Percentiles rank a stretch among this genome's conserved stretches.
phyloP scores from a whole-genome alignment of 2,888 invertebrate species.

The Abscondita cerata region DNA sequence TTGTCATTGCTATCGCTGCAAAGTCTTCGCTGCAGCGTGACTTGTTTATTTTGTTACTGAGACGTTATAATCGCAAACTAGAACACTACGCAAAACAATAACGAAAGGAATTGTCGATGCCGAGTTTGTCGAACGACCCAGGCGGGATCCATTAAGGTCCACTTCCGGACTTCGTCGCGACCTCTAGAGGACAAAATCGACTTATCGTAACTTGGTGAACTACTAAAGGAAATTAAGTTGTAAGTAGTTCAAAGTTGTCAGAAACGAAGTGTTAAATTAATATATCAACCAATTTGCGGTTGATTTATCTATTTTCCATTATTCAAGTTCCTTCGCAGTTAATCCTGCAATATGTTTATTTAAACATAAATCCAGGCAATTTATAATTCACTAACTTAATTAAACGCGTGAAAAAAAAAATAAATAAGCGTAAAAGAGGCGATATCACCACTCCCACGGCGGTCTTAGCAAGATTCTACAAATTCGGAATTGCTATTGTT shows the following conservation, averaged over 20 bases:
- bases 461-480: too few relatives aligned
- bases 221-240: conserved; percentile 52
- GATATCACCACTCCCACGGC: too few relatives aligned
- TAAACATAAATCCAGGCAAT: too few relatives aligned
- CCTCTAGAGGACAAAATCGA: conserved; percentile 47
- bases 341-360: too few relatives aligned
- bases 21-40: conserved; percentile 25
- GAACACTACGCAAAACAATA: conserved; percentile 47
- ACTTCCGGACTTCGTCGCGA: conserved; percentile 52
- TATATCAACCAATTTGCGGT: conserved; percentile 12
- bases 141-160: conserved; percentile 56
- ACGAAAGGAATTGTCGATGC: conserved; percentile 49
- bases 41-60: conserved; percentile 34
- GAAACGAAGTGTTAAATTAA: conserved; percentile 22
- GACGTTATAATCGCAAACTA: conserved; percentile 31
- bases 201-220: conserved; percentile 49
- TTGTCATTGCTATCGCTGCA: conserved; percentile 33
- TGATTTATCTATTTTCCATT: not conserved
- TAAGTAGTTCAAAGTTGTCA: conserved; percentile 22
- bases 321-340: too few relatives aligned
- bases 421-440: too few relatives aligned
- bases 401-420: too few relatives aligned
- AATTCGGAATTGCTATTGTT: too few relatives aligned
- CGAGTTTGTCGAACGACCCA: conserved; percentile 51
- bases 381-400: too few relatives aligned